Evolutionary conservation across 2,113 vertebrate genomes (phyloP).

Genomic region (Equus quagga): DNA sequence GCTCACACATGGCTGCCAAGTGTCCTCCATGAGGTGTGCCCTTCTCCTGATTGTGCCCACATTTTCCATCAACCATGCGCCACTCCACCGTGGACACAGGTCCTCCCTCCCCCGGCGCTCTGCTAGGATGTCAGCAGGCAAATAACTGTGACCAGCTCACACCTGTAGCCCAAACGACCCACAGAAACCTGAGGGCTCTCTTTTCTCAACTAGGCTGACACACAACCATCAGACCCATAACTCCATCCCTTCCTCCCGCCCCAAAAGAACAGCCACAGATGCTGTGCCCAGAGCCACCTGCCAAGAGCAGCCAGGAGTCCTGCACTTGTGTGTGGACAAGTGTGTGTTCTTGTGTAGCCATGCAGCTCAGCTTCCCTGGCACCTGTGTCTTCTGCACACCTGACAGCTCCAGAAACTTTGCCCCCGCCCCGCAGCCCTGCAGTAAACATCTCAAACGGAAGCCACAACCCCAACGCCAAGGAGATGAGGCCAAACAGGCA

Average conservation of each 20-base stretch:
- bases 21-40: background rate
- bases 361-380: background rate
- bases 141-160: background rate
- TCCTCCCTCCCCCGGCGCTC: too few species aligned
- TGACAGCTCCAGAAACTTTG: background rate
- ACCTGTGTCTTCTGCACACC: background rate
- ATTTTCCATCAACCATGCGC: background rate
- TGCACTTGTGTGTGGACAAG: rapidly evolving
- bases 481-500: background rate
- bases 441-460: background rate
- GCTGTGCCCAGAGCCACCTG: rapidly evolving
- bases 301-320: background rate
- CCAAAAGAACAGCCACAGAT: background rate
- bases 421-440: too few species aligned
- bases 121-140: background rate
- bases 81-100: background rate
- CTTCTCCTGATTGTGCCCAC: background rate
- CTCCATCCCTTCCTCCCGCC: background rate
- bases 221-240: background rate
- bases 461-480: background rate
- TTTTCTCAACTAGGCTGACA: background rate
- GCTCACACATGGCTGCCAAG: background rate
- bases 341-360: background rate
- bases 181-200: background rate
- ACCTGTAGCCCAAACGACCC: background rate